Base-by-base conservation (phyloP, 1,140 invertebrate genomes). In the Trypoxylus dichotomus region DNA sequence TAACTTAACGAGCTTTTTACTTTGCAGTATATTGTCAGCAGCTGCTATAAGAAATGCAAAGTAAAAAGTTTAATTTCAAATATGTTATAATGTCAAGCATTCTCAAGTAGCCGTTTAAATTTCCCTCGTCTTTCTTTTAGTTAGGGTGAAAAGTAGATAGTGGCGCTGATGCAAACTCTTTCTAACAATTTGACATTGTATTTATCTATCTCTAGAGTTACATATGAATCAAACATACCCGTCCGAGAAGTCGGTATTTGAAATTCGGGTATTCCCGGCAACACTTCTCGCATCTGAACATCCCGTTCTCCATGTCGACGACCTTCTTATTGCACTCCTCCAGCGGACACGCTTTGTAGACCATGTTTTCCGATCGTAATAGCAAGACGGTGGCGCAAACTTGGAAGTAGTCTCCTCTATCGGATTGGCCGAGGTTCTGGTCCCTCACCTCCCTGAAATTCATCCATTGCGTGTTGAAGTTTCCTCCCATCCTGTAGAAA, bases 241-340 rank as follows among this genome's bases (percentile, higher is more conserved):
- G 90, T 15, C 95, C 85, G 68, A 99, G 89, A 78, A 98, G 86
- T 63, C 97, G 90, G 87, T 96, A 97, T 81, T 95, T 96, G 84
- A 93, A 99, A 80, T 94, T 93, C 0, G 93, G 91, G 85, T 91
- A 95, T 78, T 96, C 94, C 68, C 91, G 89, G 79, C 93, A 91
- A 86, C 98, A 99, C 86, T 98, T 98, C 85, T 99, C 98, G 86
- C 98, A 99, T 78, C 96, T 90, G 85, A 92, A 99, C 80, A 93
- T 89, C 7, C 94, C 95, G 85, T 97, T 96, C 63, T 93, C 91
- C 84, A 93, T 90, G 87, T 98, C 97, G 29, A 97, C 87, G 0
- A 96, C 91, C 87, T 99, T 99, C 84, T 98, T 99, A 83, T 98
- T 97, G 85, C 97, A 99, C 54, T 91, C 90, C 11, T 93, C 90